These are phyloP conservation scores for Lepidurus couesii DNA, from an alignment of 1,140 invertebrate genomes.

Conservation along the genomic window DNA sequence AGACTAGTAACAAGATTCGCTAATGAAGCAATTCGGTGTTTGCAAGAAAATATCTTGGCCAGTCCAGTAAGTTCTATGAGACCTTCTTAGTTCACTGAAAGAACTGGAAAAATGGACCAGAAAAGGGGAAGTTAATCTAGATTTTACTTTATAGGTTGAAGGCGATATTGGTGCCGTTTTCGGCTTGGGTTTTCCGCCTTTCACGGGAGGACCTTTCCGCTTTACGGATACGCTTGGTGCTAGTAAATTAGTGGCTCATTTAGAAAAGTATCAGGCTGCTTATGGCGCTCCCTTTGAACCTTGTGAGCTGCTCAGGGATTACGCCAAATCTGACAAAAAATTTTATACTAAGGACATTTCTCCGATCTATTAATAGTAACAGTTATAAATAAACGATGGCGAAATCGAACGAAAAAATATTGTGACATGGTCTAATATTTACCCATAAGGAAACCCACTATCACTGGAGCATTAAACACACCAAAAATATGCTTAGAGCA, in stretches of 20 bases:
- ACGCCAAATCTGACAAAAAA: slow-evolving; percentile 78
- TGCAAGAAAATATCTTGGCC: slow-evolving; percentile 71
- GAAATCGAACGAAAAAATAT: too few relatives aligned
- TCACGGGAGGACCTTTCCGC: slow-evolving; percentile 45
- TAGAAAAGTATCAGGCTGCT: slow-evolving; percentile 71
- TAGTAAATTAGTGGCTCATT: slow-evolving; percentile 78
- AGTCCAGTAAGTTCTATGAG: slow-evolving; percentile 8
- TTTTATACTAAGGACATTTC: not conserved
- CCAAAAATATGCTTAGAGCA: too few relatives aligned
- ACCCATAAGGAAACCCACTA: too few relatives aligned
- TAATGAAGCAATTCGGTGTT: slow-evolving; percentile 93
- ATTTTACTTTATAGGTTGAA: not conserved
- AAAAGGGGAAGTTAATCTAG: slow-evolving; percentile 36
- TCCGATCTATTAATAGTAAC: not conserved
- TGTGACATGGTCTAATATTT: too few relatives aligned
- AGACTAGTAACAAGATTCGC: slow-evolving; percentile 88
- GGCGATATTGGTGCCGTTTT: slow-evolving; percentile 25
- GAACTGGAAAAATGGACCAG: not conserved
- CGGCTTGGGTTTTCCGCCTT: slow-evolving; percentile 24
- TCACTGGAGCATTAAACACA: too few relatives aligned
- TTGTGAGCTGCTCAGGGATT: slow-evolving; percentile 83
- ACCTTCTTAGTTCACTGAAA: not conserved
- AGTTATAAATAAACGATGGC: not conserved
- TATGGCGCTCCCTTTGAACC: slow-evolving; percentile 90
- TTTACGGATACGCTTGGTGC: slow-evolving; percentile 93